Evolutionary conservation across 2,797 vertebrate species (phyloP).

Genomic region (Enteromius argenteus): DNA sequence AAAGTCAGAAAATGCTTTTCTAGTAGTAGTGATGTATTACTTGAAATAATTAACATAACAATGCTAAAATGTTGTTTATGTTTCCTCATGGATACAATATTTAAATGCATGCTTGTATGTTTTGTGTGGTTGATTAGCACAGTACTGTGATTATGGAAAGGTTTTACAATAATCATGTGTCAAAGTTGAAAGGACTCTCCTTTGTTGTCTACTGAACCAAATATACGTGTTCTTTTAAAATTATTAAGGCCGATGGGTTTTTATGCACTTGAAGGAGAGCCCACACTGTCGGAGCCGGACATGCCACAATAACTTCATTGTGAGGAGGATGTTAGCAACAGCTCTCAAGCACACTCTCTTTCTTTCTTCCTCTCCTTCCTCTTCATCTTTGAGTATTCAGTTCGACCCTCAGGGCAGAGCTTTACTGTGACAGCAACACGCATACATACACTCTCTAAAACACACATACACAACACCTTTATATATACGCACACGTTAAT

Average conservation of each 20-base stretch:
- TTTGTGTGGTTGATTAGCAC: not conserved
- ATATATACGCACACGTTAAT: not conserved
- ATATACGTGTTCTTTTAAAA: conserved; percentile 71
- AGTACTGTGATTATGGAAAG: not conserved
- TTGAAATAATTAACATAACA: not conserved
- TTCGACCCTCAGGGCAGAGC: conserved; percentile 41
- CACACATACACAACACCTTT: not conserved
- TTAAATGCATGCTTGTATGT: not conserved
- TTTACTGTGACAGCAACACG: conserved; percentile 30
- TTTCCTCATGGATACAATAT: not conserved
- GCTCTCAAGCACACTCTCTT: conserved; percentile 72
- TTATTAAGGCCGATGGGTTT: conserved; percentile 77
- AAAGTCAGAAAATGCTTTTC: not conserved
- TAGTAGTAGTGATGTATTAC: not conserved
- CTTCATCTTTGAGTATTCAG: conserved; percentile 50
- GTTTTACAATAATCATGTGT: not conserved
- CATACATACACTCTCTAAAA: conserved; percentile 13
- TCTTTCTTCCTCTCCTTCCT: conserved; percentile 35
- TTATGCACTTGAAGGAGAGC: conserved; percentile 77
- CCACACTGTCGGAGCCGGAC: conserved; percentile 68
- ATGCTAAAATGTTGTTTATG: not conserved
- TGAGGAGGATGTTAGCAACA: conserved; percentile 70
- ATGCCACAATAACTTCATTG: conserved; percentile 60
- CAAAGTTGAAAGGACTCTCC: conserved; percentile 13
- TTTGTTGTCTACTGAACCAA: conserved; percentile 12